phyloP scores from a whole-genome alignment of 2,797 vertebrate genomes.

The Xyrichtys novacula region DNA sequence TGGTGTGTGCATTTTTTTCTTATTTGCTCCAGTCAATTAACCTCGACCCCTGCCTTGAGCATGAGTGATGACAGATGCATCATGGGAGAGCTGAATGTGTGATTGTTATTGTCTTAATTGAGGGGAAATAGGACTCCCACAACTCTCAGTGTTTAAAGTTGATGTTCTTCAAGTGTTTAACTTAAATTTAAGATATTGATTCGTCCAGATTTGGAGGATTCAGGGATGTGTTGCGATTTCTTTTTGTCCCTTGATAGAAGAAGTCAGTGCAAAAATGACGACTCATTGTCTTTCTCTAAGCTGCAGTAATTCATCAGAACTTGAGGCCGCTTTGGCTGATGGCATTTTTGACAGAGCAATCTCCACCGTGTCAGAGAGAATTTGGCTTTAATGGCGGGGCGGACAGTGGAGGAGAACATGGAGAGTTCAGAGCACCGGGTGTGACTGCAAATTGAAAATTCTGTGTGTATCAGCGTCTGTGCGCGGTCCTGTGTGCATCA shows the following conservation, averaged over 20 bases:
- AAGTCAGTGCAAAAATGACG: neutral
- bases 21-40: slow-evolving; percentile 35
- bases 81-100: slow-evolving; percentile 23
- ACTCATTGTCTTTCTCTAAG: too few relatives aligned
- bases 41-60: slow-evolving; percentile 34
- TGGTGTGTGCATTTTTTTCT: slow-evolving; percentile 29
- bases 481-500: slow-evolving; percentile 37
- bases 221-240: neutral
- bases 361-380: neutral
- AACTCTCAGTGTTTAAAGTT: slow-evolving; percentile 25
- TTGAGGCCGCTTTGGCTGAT: neutral
- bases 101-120: neutral
- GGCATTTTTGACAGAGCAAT: neutral
- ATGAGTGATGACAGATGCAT: slow-evolving; percentile 38
- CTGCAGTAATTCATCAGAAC: too few relatives aligned
- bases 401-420: neutral
- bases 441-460: slow-evolving; percentile 74
- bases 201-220: neutral
- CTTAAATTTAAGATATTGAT: too few relatives aligned
- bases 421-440: slow-evolving; percentile 47
- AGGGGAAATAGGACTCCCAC: slow-evolving; percentile 25
- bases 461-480: slow-evolving; percentile 35
- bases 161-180: neutral
- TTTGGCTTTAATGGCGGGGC: too few relatives aligned
- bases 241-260: neutral